These are phyloP conservation scores for Helostoma temminkii DNA, from an alignment of 2,797 vertebrate genomes.

Conservation along the genomic window DNA sequence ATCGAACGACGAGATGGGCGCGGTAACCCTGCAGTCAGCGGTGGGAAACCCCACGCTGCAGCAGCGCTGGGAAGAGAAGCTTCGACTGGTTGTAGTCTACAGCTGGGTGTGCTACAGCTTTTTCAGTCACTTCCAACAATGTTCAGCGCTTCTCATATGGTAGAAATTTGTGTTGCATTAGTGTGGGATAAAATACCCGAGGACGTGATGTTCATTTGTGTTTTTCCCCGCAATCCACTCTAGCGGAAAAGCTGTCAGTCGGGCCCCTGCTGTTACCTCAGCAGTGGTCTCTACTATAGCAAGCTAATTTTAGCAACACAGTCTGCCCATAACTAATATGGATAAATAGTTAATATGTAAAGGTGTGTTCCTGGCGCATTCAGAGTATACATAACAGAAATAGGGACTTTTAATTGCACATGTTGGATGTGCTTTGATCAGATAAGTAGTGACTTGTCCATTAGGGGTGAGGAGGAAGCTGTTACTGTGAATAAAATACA, in stretches of 20 bases:
- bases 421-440: background rate
- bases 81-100: constrained; percentile 17
- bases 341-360: background rate
- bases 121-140: background rate
- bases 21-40: constrained; percentile 88
- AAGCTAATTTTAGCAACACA: constrained; percentile 10
- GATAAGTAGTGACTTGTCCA: background rate
- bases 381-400: background rate
- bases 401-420: background rate
- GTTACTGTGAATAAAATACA: background rate
- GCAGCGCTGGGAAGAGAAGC: constrained; percentile 45
- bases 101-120: background rate
- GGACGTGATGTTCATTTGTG: constrained; percentile 12
- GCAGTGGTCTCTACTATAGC: background rate
- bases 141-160: background rate
- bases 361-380: background rate
- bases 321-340: background rate
- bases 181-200: background rate
- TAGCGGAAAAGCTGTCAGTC: background rate
- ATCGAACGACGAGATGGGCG: constrained; percentile 86
- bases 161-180: background rate
- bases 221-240: background rate
- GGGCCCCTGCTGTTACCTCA: constrained; percentile 26
- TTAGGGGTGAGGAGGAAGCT: background rate
- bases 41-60: constrained; percentile 87